Percentiles rank a stretch among this genome's conserved stretches.
These are phyloP conservation scores for Rhinichthys osculus DNA, from an alignment of 2,797 vertebrate species.

Conservation along the genomic window DNA sequence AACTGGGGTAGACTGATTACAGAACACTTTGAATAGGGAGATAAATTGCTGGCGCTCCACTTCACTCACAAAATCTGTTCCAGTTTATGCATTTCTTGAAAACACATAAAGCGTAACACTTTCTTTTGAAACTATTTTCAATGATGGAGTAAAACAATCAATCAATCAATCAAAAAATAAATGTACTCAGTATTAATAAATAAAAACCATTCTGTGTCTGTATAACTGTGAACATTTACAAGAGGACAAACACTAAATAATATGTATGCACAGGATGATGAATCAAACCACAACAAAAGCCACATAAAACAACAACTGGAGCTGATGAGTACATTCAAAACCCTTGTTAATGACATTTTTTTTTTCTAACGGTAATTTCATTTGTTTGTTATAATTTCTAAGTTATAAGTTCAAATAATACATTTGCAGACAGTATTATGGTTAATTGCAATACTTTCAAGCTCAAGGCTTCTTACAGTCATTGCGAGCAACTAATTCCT, in stretches of 20 bases:
- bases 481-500: neutral
- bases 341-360: neutral
- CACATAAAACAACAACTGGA: constrained; percentile 42
- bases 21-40: neutral
- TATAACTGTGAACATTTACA: neutral
- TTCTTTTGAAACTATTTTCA: neutral
- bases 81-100: neutral
- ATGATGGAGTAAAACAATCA: neutral
- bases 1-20: neutral
- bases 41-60: neutral
- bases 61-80: neutral
- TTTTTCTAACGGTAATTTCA: neutral
- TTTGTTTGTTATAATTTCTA: no score
- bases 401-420: neutral
- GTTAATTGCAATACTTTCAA: neutral
- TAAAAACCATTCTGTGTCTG: neutral
- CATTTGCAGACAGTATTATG: neutral
- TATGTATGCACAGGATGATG: constrained; percentile 25
- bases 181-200: neutral
- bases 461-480: neutral
- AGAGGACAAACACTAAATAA: constrained; percentile 30
- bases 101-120: neutral
- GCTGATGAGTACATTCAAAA: constrained; percentile 8
- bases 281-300: constrained; percentile 41
- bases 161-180: neutral